A percentile compares a stretch with the other conserved stretches of the same genome.
Conservation (phyloP, 2,797 vertebrate species). For the Pipistrellus kuhlii region DNA sequence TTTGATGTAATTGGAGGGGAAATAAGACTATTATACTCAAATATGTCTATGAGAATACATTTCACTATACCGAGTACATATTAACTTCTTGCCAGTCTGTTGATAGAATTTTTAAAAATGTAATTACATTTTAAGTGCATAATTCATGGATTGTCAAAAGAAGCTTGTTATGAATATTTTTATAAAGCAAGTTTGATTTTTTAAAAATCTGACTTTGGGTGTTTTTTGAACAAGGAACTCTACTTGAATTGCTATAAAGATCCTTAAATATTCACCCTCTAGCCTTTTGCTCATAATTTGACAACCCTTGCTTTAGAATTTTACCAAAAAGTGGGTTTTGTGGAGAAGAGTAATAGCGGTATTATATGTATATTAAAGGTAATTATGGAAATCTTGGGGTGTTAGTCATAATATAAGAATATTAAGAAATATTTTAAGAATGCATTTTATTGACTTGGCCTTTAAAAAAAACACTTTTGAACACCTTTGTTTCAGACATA, state of each 20-base stretch:
- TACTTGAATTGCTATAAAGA: not conserved
- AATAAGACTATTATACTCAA: not conserved
- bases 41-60: not conserved
- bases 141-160: slow-evolving; percentile 28
- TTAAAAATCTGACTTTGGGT: not conserved
- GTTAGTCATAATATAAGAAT: not conserved
- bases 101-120: not conserved
- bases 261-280: no score
- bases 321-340: not conserved
- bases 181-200: not conserved
- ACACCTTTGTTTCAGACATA: not conserved
- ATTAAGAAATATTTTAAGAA: not conserved
- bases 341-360: not conserved
- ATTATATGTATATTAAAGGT: not conserved
- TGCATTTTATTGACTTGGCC: not conserved
- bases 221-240: not conserved
- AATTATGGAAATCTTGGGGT: not conserved
- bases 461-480: not conserved
- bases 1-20: not conserved
- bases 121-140: not conserved
- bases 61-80: not conserved
- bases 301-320: not conserved
- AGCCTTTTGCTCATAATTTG: not conserved
- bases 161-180: not conserved
- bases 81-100: not conserved